phyloP scores from a whole-genome alignment of 2,797 vertebrate species.

The Oophaga sylvatica region DNA sequence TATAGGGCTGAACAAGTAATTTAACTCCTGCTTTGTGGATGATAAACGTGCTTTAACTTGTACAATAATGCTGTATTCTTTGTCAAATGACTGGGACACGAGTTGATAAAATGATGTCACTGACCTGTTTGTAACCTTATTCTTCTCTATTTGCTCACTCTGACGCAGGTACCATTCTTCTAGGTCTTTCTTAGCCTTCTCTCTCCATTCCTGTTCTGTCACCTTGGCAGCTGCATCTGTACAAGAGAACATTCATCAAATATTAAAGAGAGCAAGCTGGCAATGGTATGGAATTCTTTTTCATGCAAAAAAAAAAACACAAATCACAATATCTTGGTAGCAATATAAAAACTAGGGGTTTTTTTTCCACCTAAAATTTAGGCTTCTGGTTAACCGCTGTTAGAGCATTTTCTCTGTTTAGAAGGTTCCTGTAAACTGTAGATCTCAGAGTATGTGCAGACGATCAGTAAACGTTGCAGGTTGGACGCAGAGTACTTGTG shows the following conservation, averaged over 20 bases:
- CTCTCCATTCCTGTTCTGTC: constrained; percentile 91
- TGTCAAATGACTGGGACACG: background rate
- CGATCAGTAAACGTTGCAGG: too few species aligned
- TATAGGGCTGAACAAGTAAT: too few species aligned
- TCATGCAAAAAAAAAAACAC: too few species aligned
- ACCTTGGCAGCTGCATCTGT: constrained; percentile 92
- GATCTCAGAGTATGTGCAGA: background rate
- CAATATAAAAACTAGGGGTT: too few species aligned
- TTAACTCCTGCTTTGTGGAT: too few species aligned
- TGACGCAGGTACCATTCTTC: constrained; percentile 97
- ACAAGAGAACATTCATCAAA: background rate
- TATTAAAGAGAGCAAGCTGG: background rate
- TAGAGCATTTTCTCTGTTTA: background rate
- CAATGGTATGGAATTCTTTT: background rate
- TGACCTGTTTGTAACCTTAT: constrained; percentile 95
- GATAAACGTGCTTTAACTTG: too few species aligned
- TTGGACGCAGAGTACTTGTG: too few species aligned
- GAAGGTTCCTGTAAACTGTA: background rate
- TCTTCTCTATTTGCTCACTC: constrained; percentile 96
- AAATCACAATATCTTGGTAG: too few species aligned
- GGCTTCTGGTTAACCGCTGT: background rate
- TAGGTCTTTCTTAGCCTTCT: constrained; percentile 94
- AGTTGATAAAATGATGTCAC: background rate
- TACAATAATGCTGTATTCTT: background rate
- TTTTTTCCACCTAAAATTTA: background rate